phyloP scores from a whole-genome alignment of 1,140 invertebrate species.

The Macrobrachium rosenbergii region DNA sequence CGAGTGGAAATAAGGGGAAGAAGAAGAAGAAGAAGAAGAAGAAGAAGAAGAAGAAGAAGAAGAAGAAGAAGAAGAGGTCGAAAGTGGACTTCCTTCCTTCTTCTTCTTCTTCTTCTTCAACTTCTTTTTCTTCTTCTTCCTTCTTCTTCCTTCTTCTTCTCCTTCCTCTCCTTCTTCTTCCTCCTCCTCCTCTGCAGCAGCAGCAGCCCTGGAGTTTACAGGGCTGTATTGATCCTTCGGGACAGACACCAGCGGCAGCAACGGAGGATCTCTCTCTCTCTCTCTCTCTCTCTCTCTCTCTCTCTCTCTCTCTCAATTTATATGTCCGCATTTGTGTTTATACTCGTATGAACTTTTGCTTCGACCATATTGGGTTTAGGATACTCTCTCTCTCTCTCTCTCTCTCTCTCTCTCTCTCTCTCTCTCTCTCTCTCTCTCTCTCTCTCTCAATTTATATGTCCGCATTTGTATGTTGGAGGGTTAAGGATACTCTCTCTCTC shows the following conservation, averaged over 20 bases:
- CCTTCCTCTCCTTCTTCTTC: background rate
- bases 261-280: too few relatives aligned
- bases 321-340: background rate
- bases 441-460: background rate
- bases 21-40: background rate
- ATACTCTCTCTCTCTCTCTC: conserved; percentile 19
- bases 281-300: too few relatives aligned
- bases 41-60: background rate
- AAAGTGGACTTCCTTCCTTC: background rate
- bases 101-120: background rate
- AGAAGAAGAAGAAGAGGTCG: background rate
- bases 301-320: background rate
- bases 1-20: too few relatives aligned
- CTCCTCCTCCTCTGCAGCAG: too few relatives aligned
- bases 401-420: conserved; percentile 29
- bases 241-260: too few relatives aligned
- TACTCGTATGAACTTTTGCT: background rate
- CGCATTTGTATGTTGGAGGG: too few relatives aligned
- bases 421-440: conserved; percentile 2
- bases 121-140: background rate
- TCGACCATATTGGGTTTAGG: background rate
- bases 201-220: background rate
- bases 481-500: conserved; percentile 18
- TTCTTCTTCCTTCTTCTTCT: background rate
- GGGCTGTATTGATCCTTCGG: background rate